Conservation (phyloP, 2,113 vertebrate species). For the Axis porcinus region DNA sequence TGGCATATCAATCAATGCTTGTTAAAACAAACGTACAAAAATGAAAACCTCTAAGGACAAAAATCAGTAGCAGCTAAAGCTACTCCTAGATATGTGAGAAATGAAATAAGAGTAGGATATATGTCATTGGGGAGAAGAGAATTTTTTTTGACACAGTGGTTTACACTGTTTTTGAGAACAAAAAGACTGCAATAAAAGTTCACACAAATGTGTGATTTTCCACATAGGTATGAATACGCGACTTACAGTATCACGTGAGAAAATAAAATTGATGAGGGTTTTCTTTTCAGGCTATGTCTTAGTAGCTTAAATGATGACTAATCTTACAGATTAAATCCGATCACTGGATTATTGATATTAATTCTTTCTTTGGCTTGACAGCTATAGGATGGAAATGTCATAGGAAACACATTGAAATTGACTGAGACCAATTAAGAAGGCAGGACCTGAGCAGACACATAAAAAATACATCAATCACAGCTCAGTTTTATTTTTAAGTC, state of each 20-base stretch:
- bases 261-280: constrained; percentile 27
- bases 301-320: constrained; percentile 44
- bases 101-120: constrained; percentile 57
- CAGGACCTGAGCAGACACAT: constrained; percentile 7
- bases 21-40: constrained; percentile 58
- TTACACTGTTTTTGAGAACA: constrained; percentile 50
- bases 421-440: constrained; percentile 59
- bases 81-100: constrained; percentile 52
- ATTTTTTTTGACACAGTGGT: constrained; percentile 38
- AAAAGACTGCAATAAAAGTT: constrained; percentile 45
- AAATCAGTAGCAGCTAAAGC: constrained; percentile 50
- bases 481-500: constrained; percentile 32
- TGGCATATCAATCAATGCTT: constrained; percentile 55
- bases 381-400: constrained; percentile 40
- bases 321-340: constrained; percentile 63
- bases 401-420: constrained; percentile 36
- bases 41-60: constrained; percentile 56
- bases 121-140: constrained; percentile 48
- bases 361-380: constrained; percentile 58
- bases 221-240: neutral
- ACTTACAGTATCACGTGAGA: constrained; percentile 6
- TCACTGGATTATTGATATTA: constrained; percentile 65
- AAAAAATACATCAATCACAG: constrained; percentile 28
- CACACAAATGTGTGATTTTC: constrained; percentile 9
- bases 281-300: constrained; percentile 14